Conservation (phyloP, 2,113 vertebrate genomes). For the Sorex araneus region DNA sequence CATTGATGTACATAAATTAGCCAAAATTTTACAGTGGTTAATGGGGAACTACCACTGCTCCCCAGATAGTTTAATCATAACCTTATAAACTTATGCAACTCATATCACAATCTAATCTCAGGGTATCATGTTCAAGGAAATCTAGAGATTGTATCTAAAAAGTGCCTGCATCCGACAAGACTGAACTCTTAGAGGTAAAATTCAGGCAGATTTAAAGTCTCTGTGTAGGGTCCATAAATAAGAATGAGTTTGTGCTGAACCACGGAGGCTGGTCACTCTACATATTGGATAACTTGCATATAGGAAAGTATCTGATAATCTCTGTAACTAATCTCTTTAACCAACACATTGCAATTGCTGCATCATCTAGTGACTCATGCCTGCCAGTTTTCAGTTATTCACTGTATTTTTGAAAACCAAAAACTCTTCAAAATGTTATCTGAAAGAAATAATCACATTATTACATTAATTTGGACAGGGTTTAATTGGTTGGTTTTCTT, state of each 20-base stretch:
- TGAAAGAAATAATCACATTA: not conserved
- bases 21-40: not conserved
- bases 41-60: not conserved
- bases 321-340: not conserved
- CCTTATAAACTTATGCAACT: not conserved
- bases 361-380: not conserved
- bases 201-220: not conserved
- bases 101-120: not conserved
- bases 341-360: not conserved
- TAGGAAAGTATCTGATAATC: not conserved
- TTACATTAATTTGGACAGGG: not conserved
- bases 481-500: not conserved
- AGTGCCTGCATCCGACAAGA: not conserved
- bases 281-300: not conserved
- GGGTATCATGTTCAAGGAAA: not conserved
- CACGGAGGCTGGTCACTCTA: too few relatives aligned
- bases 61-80: not conserved
- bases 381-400: not conserved
- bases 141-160: not conserved
- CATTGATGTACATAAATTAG: not conserved
- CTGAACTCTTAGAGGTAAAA: not conserved
- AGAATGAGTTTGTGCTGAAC: not conserved
- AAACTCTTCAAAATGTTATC: not conserved
- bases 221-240: not conserved
- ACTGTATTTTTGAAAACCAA: not conserved